phyloP scores from a whole-genome alignment of 2,888 invertebrate species.

The Emmelina monodactyla region DNA sequence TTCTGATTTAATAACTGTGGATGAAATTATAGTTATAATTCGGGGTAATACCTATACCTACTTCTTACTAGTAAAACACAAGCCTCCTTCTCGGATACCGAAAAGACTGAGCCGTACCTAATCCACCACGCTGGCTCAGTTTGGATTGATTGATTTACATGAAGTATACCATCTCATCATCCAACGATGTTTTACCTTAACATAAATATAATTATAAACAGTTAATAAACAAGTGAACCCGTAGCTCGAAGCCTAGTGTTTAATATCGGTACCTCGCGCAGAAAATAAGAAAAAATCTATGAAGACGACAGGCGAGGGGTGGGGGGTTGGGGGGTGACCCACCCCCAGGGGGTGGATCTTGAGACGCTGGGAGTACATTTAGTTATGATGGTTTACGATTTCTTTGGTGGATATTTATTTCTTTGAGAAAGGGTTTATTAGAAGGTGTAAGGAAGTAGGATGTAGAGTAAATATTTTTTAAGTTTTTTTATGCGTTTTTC shows the following conservation, averaged over 20 bases:
- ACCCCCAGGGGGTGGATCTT: conserved; percentile 1
- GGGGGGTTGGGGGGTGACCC: conserved; percentile 18
- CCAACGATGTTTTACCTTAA: conserved; percentile 16
- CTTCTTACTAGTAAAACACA: no score
- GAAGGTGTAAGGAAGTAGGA: background rate
- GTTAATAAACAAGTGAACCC: background rate
- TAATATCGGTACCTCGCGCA: conserved; percentile 37
- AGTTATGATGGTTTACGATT: background rate
- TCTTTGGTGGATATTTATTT: background rate
- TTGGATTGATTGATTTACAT: no score
- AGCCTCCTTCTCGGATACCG: no score
- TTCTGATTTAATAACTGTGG: no score
- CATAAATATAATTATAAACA: conserved; percentile 12
- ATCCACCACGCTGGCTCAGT: no score
- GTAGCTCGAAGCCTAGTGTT: conserved; percentile 24
- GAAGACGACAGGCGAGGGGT: conserved; percentile 29
- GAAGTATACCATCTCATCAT: no score
- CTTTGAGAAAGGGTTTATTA: background rate
- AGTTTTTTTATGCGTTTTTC: no score
- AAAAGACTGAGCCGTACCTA: no score
- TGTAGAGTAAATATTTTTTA: conserved; percentile 8
- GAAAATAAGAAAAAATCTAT: conserved; percentile 45
- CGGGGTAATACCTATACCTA: no score
- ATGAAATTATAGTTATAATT: no score
- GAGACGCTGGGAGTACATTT: background rate